Conservation (phyloP, 2,888 invertebrate species). For the Phragmatobia fuliginosa region DNA sequence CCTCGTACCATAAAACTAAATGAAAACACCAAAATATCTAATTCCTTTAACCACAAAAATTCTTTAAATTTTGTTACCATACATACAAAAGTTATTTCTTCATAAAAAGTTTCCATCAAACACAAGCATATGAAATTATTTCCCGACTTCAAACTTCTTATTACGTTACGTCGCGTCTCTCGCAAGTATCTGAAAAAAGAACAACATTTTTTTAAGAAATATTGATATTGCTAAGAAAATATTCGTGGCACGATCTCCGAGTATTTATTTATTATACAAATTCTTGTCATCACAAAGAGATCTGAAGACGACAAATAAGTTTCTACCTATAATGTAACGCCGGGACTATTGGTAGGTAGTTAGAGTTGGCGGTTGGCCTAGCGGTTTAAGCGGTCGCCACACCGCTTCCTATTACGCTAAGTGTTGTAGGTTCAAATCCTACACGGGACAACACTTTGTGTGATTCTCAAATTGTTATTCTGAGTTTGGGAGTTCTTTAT, state of each 20-base stretch:
- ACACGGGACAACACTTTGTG: too few species aligned
- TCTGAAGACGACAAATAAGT: background rate
- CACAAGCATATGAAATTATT: constrained; percentile 6
- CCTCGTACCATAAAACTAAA: too few species aligned
- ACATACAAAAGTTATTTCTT: background rate
- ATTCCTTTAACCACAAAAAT: background rate
- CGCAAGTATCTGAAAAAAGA: constrained; percentile 15
- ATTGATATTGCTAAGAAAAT: constrained; percentile 21
- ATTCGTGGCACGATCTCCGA: constrained; percentile 10
- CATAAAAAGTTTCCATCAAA: background rate
- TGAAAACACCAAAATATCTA: too few species aligned
- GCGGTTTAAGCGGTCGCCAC: too few species aligned
- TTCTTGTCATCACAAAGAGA: constrained; percentile 20
- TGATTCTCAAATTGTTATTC: too few species aligned
- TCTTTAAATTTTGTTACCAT: background rate
- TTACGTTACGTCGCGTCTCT: constrained; percentile 18
- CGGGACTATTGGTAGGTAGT: background rate
- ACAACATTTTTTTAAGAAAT: constrained; percentile 8
- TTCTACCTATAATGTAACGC: background rate
- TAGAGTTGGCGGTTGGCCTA: too few species aligned
- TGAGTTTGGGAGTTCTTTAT: too few species aligned
- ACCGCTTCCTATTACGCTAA: too few species aligned
- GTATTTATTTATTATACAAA: constrained; percentile 31
- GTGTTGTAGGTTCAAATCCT: too few species aligned
- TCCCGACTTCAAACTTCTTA: constrained; percentile 5